Percentiles rank a stretch among this genome's conserved stretches.
Conservation (phyloP, 2,888 invertebrate species). For the Tetramorium bicarinatum region DNA sequence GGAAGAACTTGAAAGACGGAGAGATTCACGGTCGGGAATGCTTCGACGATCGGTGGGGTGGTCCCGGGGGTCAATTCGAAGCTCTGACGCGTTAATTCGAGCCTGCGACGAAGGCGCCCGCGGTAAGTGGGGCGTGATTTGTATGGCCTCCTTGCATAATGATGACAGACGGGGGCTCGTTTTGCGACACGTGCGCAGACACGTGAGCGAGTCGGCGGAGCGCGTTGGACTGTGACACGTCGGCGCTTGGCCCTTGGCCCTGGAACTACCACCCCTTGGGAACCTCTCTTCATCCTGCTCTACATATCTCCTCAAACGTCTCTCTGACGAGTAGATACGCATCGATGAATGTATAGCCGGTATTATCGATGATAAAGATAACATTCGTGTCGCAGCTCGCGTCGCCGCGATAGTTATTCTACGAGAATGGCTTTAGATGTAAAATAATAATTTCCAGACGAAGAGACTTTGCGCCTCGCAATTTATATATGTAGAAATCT, state of each 20-base stretch:
- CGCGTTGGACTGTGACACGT: constrained; percentile 83
- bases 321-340: constrained; percentile 33
- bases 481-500: not conserved
- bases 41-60: constrained; percentile 57
- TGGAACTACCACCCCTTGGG: constrained; percentile 49
- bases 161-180: constrained; percentile 78
- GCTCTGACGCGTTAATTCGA: constrained; percentile 76
- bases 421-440: not conserved
- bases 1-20: constrained; percentile 25
- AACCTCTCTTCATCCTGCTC: constrained; percentile 39
- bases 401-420: not conserved
- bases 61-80: constrained; percentile 75
- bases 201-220: constrained; percentile 84
- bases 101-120: constrained; percentile 62
- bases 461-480: not conserved
- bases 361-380: constrained; percentile 38
- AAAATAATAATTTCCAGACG: constrained; percentile 10
- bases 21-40: constrained; percentile 13
- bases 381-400: constrained; percentile 50
- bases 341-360: constrained; percentile 45
- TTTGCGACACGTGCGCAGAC: constrained; percentile 83
- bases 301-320: constrained; percentile 49
- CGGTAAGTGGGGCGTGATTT: constrained; percentile 80
- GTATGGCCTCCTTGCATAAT: constrained; percentile 81
- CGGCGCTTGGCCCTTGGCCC: constrained; percentile 64